Evolutionary conservation across 2,888 invertebrate genomes (phyloP).

Genomic region (Heteromurus nitidus): DNA sequence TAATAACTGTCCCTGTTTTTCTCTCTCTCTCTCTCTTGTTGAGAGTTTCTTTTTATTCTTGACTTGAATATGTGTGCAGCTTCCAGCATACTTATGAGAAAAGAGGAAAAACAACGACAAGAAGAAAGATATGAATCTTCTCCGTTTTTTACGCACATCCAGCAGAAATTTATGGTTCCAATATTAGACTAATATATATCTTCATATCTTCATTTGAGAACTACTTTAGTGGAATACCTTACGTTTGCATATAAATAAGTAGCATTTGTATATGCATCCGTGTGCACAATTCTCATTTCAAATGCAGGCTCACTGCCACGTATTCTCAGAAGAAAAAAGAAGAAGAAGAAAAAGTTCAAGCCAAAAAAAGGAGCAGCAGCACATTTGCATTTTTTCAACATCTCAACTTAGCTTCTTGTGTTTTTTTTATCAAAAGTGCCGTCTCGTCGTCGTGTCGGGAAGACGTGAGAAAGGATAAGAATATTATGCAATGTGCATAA

Average conservation of each 20-base stretch:
- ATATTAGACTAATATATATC: slow-evolving; percentile 20
- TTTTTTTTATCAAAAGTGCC: slow-evolving; percentile 13
- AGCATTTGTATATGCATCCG: too few relatives aligned
- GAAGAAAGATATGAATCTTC: slow-evolving; percentile 10
- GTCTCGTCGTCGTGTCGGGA: slow-evolving; percentile 17
- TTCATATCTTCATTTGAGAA: not conserved
- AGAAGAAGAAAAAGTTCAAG: not conserved
- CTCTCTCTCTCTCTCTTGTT: not conserved
- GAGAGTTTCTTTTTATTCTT: not conserved
- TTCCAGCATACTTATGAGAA: too few relatives aligned
- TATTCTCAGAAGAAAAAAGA: not conserved
- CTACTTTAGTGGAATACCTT: not conserved
- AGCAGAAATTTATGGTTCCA: slow-evolving; percentile 20
- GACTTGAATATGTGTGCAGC: not conserved
- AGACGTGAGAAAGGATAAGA: slow-evolving; percentile 23
- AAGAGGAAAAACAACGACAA: too few relatives aligned
- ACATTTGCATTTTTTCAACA: slow-evolving; percentile 17
- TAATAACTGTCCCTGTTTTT: slow-evolving; percentile 6
- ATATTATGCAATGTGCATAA: not conserved
- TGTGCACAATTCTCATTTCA: not conserved
- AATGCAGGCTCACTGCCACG: slow-evolving; percentile 3
- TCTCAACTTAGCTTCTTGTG: slow-evolving; percentile 13
- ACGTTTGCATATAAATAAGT: not conserved
- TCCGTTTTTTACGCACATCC: not conserved
- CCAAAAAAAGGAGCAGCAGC: slow-evolving; percentile 13